Evolutionary conservation across 2,113 vertebrate species (phyloP).

Genomic region (Protomyctophum bolini): DNA sequence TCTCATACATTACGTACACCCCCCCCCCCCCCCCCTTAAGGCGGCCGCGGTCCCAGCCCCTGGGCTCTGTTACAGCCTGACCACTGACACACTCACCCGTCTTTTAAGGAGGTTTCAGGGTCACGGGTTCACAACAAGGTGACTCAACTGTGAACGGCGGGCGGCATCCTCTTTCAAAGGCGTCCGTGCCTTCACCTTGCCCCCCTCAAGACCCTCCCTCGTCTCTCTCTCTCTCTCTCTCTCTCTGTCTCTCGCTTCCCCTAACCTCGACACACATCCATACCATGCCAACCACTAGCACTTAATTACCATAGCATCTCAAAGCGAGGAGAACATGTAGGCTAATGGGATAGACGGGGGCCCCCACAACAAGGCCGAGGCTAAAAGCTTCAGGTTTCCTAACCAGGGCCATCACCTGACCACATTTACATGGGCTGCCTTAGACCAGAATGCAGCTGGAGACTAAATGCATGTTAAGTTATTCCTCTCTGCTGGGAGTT

Average conservation of each 20-base stretch:
- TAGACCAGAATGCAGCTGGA: conserved; percentile 36
- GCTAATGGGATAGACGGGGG: conserved; percentile 64
- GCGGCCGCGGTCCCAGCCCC: conserved; percentile 35
- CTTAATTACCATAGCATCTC: conserved; percentile 78
- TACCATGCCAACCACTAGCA: background rate
- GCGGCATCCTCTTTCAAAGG: conserved; percentile 76
- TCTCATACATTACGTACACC: conserved; percentile 20
- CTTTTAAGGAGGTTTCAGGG: conserved; percentile 77
- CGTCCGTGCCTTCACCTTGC: conserved; percentile 57
- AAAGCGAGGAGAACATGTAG: conserved; percentile 70
- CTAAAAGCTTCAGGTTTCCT: conserved; percentile 64
- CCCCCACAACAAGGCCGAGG: conserved; percentile 51
- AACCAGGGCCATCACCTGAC: conserved; percentile 63
- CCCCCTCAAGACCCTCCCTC: conserved; percentile 30
- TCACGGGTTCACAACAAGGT: conserved; percentile 79
- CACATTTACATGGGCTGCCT: conserved; percentile 51
- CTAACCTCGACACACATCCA: background rate
- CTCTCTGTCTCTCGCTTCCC: background rate
- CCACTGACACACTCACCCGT: conserved; percentile 73
- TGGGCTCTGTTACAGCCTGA: conserved; percentile 69
- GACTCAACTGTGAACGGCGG: conserved; percentile 72
- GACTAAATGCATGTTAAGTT: conserved; percentile 58
- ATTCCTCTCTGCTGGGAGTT: conserved; percentile 42
- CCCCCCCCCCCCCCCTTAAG: conserved; percentile 25
- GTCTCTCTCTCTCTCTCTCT: conserved; percentile 20